Evolutionary conservation across 2,113 vertebrate genomes (phyloP), one percentile per base, ranked within the genome.

Genomic region (Macrotis lagotis): DNA sequence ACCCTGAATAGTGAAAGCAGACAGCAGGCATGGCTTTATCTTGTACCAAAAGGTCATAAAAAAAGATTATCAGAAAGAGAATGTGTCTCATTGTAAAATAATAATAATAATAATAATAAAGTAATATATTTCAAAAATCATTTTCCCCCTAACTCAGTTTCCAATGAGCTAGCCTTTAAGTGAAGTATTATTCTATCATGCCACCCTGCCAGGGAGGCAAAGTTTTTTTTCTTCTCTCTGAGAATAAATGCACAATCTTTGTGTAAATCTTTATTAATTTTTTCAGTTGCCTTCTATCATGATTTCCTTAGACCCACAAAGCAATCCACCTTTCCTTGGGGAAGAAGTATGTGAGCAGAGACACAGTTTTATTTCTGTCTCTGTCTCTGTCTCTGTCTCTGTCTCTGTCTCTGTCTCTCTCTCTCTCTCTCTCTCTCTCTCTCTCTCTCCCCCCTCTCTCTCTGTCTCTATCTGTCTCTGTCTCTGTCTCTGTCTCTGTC

Each of bases 1-100:
- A 91, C 47, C 44, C 96, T 88, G 97, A 96, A 88, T 93, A 98
- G 98, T 97, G 98, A 98, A 98, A 98, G 98, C 98, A 98, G 97
- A 98, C 98, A 98, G 98, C 97, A 97, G 95, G 98, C 98, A 98
- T 74, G 96, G 98, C 48, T 83, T 96, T 97, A 96, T 97, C 98
- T 97, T 98, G 96, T 98, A 98, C 98, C 98, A 96, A 98, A 97
- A 98, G 98, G 98, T 98, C 98, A 98, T 98, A 93, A 98, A 98
- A 97, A 95, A 97, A 93, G 26, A 97, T 98, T 97, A 95, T 96
- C 97, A 95, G 96, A 97, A 96, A 96, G 95, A 96, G 94, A 98
- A 95, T 66, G 93, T 0, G 92, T 95, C 96, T 97, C 25, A 22
- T 92, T 96, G 96, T 94, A 98, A 97, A 97, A 90, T 96, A 96